Conservation (phyloP, 2,113 vertebrate species). For the Gymnorhina tibicen region DNA sequence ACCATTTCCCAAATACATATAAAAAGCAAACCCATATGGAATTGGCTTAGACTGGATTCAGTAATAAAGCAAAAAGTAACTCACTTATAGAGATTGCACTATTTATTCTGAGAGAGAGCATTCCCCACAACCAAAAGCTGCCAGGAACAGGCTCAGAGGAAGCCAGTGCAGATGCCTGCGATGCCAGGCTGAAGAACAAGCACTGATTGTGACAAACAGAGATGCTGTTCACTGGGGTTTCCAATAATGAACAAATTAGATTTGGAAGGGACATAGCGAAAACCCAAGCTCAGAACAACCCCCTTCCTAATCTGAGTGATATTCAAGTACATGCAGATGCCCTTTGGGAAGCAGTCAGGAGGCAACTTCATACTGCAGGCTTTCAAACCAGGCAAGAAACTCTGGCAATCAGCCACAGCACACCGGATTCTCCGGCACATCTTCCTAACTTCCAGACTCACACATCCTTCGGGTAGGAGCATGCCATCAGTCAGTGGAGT, state of each 20-base stretch:
- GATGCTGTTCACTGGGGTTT: neutral
- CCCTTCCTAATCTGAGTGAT: neutral
- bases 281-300: neutral
- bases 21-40: neutral
- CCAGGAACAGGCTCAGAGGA: slow-evolving; percentile 14
- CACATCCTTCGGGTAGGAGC: neutral
- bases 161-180: neutral
- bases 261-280: slow-evolving; percentile 10
- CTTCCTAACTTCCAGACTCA: neutral
- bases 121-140: neutral
- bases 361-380: neutral
- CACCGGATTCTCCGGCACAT: neutral
- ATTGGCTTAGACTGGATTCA: neutral
- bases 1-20: neutral
- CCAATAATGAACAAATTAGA: slow-evolving; percentile 6
- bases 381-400: neutral
- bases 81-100: neutral
- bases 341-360: neutral
- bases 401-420: neutral
- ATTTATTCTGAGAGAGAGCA: neutral
- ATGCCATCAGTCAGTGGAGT: neutral
- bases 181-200: slow-evolving; percentile 32
- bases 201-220: slow-evolving; percentile 46
- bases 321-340: neutral
- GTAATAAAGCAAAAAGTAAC: neutral